These are phyloP conservation scores for Netelia inedita DNA, from an alignment of 2,888 invertebrate species.

Conservation along the genomic window DNA sequence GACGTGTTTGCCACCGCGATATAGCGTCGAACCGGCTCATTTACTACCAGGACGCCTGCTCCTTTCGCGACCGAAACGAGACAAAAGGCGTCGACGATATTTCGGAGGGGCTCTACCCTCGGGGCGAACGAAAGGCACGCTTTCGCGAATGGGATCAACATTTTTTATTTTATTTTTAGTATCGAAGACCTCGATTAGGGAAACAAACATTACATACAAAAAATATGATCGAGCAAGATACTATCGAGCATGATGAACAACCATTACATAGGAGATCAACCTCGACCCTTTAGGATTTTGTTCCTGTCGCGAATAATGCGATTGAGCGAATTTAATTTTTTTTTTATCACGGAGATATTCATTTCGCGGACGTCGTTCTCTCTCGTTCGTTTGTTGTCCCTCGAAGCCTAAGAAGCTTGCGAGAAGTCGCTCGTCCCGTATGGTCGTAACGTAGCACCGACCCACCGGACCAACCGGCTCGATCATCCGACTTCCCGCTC, in stretches of 20 bases:
- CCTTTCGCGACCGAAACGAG: constrained; percentile 75
- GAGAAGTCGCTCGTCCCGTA: constrained; percentile 60
- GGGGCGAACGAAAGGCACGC: constrained; percentile 29
- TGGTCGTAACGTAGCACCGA: constrained; percentile 53
- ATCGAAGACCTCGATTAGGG: not conserved
- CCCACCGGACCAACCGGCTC: constrained; percentile 68
- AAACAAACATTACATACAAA: not conserved
- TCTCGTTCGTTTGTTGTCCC: constrained; percentile 66
- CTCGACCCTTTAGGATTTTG: constrained; percentile 37
- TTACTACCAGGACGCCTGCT: constrained; percentile 61
- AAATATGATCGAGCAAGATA: too few species aligned
- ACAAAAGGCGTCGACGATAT: constrained; percentile 77
- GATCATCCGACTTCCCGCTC: constrained; percentile 68
- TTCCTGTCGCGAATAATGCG: constrained; percentile 74
- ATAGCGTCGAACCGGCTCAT: constrained; percentile 40
- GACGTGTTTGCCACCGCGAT: constrained; percentile 35
- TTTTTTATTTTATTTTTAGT: not conserved
- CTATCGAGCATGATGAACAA: not conserved
- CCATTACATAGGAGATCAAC: not conserved
- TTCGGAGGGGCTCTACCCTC: constrained; percentile 33
- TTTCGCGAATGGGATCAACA: not conserved
- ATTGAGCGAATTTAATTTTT: constrained; percentile 68
- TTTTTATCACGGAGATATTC: constrained; percentile 74
- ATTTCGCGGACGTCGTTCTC: constrained; percentile 70
- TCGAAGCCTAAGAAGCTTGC: constrained; percentile 53